Evolutionary conservation across 2,888 invertebrate genomes (phyloP).

Genomic region (Pristionchus fissidentatus): DNA sequence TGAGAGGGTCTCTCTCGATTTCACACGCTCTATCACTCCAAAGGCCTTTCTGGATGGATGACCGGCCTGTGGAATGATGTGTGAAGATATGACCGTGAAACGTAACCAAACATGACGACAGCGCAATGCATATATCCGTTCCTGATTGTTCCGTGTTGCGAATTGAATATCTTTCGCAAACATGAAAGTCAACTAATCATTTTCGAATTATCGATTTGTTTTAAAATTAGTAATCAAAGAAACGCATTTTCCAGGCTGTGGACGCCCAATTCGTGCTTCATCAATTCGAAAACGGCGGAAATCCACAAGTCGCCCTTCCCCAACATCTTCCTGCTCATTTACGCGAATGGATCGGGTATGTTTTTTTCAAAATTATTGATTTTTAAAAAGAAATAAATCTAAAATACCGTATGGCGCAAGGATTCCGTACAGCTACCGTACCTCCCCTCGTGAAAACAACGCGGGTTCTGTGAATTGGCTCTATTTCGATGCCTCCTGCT

Average conservation of each 20-base stretch:
- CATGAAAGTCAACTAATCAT: constrained; percentile 25
- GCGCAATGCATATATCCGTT: constrained; percentile 58
- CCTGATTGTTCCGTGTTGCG: constrained; percentile 51
- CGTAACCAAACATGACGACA: not conserved
- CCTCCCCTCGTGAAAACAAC: not conserved
- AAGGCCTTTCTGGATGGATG: too few species aligned
- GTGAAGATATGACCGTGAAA: constrained; percentile 1
- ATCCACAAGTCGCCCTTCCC: constrained; percentile 75
- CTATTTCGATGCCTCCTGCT: not conserved
- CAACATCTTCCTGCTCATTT: constrained; percentile 75
- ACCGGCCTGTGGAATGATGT: too few species aligned
- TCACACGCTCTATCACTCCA: too few species aligned
- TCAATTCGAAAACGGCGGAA: constrained; percentile 75
- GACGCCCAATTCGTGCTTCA: constrained; percentile 73
- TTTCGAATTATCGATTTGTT: too few species aligned
- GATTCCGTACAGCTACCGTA: not conserved
- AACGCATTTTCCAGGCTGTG: constrained; percentile 59
- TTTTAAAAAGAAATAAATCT: too few species aligned
- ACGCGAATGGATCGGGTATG: constrained; percentile 74
- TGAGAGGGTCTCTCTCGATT: too few species aligned
- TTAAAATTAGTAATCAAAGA: not conserved
- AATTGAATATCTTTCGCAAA: constrained; percentile 49
- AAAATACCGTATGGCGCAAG: too few species aligned
- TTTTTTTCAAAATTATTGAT: not conserved
- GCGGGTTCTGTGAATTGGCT: not conserved